A percentile compares a stretch with the other conserved stretches of the same genome.
phyloP scores from a whole-genome alignment of 2,797 vertebrate species.

The Scolopax bukidnonensis region DNA sequence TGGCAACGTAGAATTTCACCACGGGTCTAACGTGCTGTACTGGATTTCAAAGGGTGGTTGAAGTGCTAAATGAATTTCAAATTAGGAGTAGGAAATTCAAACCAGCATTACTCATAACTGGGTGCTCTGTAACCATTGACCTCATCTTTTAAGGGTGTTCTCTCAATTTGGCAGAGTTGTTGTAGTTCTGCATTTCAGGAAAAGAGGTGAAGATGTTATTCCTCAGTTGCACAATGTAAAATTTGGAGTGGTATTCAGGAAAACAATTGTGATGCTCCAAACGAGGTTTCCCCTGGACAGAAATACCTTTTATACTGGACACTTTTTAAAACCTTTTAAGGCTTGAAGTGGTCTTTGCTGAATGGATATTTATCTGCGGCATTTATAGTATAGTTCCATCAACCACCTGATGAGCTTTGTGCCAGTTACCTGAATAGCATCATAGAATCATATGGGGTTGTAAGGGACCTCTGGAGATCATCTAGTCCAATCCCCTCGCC shows the following conservation, averaged over 20 bases:
- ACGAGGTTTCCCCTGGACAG: background rate
- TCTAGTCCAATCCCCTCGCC: too few relatives aligned
- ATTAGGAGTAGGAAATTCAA: slow-evolving; percentile 49
- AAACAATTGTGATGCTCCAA: background rate
- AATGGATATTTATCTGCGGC: background rate
- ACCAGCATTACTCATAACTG: slow-evolving; percentile 2
- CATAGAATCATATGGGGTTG: too few relatives aligned
- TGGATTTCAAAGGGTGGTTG: slow-evolving; percentile 55
- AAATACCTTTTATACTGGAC: background rate
- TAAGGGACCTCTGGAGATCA: too few relatives aligned
- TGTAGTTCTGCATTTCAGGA: background rate
- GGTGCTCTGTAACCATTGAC: background rate
- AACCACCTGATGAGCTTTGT: background rate
- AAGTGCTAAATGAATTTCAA: slow-evolving; percentile 57
- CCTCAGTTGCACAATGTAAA: background rate
- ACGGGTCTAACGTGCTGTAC: slow-evolving; percentile 1
- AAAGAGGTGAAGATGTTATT: background rate
- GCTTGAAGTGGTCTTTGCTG: background rate
- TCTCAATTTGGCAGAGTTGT: background rate
- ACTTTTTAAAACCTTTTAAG: background rate
- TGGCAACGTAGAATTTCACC: slow-evolving; percentile 39
- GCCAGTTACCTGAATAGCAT: background rate
- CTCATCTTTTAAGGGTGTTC: background rate
- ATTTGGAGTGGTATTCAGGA: background rate
- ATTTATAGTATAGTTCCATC: background rate